Percentiles rank a stretch among this genome's conserved stretches.
These are phyloP conservation scores for Bos javanicus DNA, from an alignment of 2,113 vertebrate species.

Conservation along the genomic window DNA sequence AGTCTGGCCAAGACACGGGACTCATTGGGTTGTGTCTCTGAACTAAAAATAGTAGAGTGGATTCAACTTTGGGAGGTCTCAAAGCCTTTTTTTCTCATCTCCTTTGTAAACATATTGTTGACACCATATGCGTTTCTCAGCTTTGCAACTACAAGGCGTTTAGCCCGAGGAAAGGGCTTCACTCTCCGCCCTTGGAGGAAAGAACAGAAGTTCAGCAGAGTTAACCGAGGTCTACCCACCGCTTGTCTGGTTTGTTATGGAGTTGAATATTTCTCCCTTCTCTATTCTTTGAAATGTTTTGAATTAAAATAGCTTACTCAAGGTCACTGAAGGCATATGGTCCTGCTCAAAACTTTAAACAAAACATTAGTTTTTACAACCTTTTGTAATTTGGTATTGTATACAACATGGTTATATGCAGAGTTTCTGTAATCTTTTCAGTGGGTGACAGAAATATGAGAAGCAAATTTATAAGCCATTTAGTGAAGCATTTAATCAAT, in stretches of 20 bases:
- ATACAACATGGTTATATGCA: slow-evolving; percentile 84
- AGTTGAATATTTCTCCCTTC: slow-evolving; percentile 75
- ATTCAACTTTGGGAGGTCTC: slow-evolving; percentile 62
- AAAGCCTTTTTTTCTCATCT: not conserved
- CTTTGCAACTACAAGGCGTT: slow-evolving; percentile 45
- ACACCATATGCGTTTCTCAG: slow-evolving; percentile 45
- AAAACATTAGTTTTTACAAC: slow-evolving; percentile 91
- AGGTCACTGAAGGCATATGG: slow-evolving; percentile 88
- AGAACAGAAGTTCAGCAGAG: slow-evolving; percentile 15
- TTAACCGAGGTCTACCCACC: slow-evolving; percentile 56
- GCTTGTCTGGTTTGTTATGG: slow-evolving; percentile 73
- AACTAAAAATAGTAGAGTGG: slow-evolving; percentile 69
- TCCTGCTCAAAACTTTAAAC: slow-evolving; percentile 89
- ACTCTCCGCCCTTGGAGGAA: slow-evolving; percentile 20
- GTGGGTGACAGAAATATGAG: slow-evolving; percentile 90
- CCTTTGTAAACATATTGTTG: slow-evolving; percentile 52
- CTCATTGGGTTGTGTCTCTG: not conserved
- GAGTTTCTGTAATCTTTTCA: slow-evolving; percentile 88
- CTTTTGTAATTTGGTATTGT: slow-evolving; percentile 90
- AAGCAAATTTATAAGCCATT: slow-evolving; percentile 90
- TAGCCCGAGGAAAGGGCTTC: not conserved
- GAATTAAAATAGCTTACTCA: slow-evolving; percentile 90
- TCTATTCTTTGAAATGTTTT: slow-evolving; percentile 85
- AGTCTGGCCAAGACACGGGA: slow-evolving; percentile 23
- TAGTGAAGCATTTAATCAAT: slow-evolving; percentile 90